Base-by-base conservation (phyloP, 2,888 invertebrate species). In the Alitta virens region DNA sequence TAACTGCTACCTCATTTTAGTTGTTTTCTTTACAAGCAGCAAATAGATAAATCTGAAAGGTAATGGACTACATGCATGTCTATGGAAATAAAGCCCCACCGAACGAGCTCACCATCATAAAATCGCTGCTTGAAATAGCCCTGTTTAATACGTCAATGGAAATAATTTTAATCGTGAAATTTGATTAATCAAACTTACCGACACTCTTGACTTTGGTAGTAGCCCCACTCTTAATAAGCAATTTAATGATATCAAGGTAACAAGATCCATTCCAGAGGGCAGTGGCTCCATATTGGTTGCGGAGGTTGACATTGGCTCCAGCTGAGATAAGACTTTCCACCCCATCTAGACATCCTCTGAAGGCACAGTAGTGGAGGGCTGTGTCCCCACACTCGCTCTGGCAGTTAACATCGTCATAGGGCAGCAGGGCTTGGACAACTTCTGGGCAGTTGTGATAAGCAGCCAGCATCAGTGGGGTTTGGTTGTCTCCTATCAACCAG, bases 381-480 rank as follows among this genome's bases (percentile, higher is more conserved):
- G 51, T 51, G 52, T 59, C 59, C 2, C 59, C 59, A 27, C 38
- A 59, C 42, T 59, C 59, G 51, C 59, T 59, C 38, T 38, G 38
- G 23, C 33, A 27, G 9, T 21, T 51, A 5, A 59, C 42, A 40
- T 59, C 52, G 38, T 59, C 59, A 23, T 40, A 51, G 7, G 51
- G 38, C 7, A 59, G 14, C 40, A 59, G 59, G 21, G 51, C 24
- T 21, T 9, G 23, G 16, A 52, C 51, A 33, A 59, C 59, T n/a
- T 59, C 59, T 14, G 59, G 59, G 52, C 51, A 59, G 59, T 59
- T 59, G 42, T 59, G 50, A 50, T 59, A 59, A 27, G 59, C 59
- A 16, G 59, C 59, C 5, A 59, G 59, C 59, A 59, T 59, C 26
- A 49, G 38, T 25, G 59, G 51, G n/a, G 59, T 59, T 51, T 59